Base-by-base conservation (phyloP, 2,113 vertebrate genomes). In the Rhinoderma darwinii region DNA sequence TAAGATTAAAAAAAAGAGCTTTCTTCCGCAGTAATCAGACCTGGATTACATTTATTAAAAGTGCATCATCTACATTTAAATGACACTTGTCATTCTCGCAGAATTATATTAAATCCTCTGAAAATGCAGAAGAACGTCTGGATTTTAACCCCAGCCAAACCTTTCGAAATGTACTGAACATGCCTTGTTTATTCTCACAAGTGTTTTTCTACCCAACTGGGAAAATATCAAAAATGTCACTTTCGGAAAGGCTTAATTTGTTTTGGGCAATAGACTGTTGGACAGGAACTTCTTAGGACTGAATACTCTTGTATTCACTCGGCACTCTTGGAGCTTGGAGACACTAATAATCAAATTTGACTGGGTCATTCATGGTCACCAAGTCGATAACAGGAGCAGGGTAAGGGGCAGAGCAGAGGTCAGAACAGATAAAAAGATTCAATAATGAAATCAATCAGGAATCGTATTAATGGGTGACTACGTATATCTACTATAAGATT, bases 41-140 rank as follows among this genome's bases (percentile, higher is more conserved):
- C 41, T 92, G 94, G 92, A 93, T 95, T 93, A 95, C 93, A 93
- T 94, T 92, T 94, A 94, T 94, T 95, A 94, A 93, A 93, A 93
- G 92, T 90, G 89, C 92, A 59, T 89, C 82, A 91, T 92, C 88
- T 92, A 88, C 88, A 92, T 93, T 91, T 90, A 93, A 92, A 93
- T 91, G 91, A 92, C 92, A 93, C 91, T 92, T 89, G 84, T 90
- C 90, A 73, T 75, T 93, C 92, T 92, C 89, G 89, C 88, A 88
- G 93, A 91, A 92, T 93, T 90, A 88, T 90, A 90, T 91, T 92
- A 91, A 91, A 89, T 86, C 73, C 39, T 88, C 77, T 89, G 91
- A 92, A 94, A 92, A 90, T 86, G 72, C 3, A 72, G 76, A 80
- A 61, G 83, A 61, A 86, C 85, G 92, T 39, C 87, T 86, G 86